Conservation (phyloP, 1,140 invertebrate genomes). For the Bemisia tabaci region DNA sequence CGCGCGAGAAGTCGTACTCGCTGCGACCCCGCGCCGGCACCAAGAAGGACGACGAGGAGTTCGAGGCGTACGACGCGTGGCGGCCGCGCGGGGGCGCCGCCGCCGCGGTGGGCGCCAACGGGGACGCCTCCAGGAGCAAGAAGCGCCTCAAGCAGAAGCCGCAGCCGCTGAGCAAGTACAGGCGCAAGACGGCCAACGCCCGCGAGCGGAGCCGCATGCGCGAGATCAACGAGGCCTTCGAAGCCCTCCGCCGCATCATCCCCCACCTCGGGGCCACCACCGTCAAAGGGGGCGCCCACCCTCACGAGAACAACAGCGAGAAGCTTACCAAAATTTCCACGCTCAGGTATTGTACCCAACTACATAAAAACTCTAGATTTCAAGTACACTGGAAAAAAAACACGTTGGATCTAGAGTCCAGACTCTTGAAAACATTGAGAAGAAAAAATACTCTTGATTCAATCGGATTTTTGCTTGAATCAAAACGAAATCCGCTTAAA, state of each 20-base stretch:
- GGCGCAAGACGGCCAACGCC: conserved; percentile 78
- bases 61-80: conserved; percentile 14
- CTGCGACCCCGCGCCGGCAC: conserved; percentile 18
- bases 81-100: conserved; percentile 13
- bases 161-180: conserved; percentile 75
- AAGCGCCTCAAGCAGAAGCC: conserved; percentile 49
- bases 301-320: conserved; percentile 23
- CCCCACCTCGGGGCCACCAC: conserved; percentile 32
- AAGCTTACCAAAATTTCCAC: conserved; percentile 49
- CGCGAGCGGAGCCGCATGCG: conserved; percentile 70
- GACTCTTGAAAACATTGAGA: too few species aligned
- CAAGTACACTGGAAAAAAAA: too few species aligned
- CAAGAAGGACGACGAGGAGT: conserved; percentile 19
- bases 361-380: too few species aligned
- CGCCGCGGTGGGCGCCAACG: conserved; percentile 12
- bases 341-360: too few species aligned
- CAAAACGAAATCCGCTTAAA: too few species aligned
- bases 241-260: conserved; percentile 56
- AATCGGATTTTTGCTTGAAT: too few species aligned
- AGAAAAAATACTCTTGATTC: too few species aligned
- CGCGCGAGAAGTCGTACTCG: conserved; percentile 21
- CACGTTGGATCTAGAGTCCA: too few species aligned
- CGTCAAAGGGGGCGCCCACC: background rate
- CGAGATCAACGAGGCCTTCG: conserved; percentile 79
- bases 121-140: conserved; percentile 17